These are phyloP conservation scores for Penaeus monodon DNA, from an alignment of 2,888 invertebrate species.

Conservation along the genomic window DNA sequence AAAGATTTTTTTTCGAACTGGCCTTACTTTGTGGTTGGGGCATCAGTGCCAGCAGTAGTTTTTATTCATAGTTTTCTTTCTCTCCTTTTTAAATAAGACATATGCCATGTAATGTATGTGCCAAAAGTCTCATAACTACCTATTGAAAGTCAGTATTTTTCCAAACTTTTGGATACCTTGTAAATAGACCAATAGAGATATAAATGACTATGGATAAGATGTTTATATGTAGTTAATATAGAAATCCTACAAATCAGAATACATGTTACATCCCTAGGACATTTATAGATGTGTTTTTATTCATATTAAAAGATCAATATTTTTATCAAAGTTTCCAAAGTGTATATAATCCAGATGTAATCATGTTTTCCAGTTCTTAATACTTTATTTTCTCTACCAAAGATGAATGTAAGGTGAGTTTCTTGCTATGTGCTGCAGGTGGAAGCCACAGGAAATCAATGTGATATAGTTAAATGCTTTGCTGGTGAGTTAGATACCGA, in stretches of 20 bases:
- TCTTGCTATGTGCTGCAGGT: constrained; percentile 42
- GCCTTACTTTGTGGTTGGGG: no score
- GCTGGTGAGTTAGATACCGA: not conserved
- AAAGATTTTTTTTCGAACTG: no score
- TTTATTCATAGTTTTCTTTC: no score
- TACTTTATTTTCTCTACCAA: constrained; percentile 52
- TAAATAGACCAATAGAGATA: constrained; percentile 10
- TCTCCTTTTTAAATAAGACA: constrained; percentile 3
- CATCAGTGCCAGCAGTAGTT: no score
- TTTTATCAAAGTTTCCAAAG: constrained; percentile 37
- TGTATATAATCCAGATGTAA: constrained; percentile 32
- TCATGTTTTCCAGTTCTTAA: constrained; percentile 42
- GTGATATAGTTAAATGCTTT: constrained; percentile 34
- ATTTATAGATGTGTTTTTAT: constrained; percentile 33
- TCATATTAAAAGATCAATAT: constrained; percentile 37
- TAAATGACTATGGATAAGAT: constrained; percentile 17
- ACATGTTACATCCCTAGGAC: constrained; percentile 27
- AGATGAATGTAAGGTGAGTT: constrained; percentile 42
- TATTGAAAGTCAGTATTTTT: constrained; percentile 44
- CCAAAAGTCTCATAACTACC: constrained; percentile 49
- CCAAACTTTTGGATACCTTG: constrained; percentile 23
- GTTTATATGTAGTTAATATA: constrained; percentile 27
- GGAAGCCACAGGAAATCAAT: constrained; percentile 33
- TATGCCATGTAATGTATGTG: constrained; percentile 37
- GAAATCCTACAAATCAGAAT: constrained; percentile 21